Conservation (phyloP, 2,113 vertebrate species). For the Vulpes vulpes region DNA sequence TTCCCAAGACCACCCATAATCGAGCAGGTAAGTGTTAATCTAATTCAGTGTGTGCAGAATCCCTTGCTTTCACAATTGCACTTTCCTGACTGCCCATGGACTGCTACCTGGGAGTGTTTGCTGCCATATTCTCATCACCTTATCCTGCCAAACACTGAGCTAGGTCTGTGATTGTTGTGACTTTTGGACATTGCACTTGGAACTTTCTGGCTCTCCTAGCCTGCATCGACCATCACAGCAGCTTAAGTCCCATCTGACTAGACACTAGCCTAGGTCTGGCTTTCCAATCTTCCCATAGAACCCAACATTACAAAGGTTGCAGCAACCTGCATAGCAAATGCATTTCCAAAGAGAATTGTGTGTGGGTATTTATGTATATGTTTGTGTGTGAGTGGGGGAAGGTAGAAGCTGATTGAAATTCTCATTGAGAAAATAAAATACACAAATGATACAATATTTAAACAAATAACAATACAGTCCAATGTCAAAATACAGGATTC, state of each 20-base stretch:
- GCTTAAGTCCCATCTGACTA: not conserved
- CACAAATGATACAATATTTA: not conserved
- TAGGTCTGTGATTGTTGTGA: not conserved
- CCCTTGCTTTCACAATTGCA: not conserved
- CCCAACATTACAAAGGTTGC: not conserved
- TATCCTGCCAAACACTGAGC: no score
- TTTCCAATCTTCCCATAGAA: not conserved
- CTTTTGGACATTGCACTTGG: not conserved
- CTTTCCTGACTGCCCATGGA: not conserved
- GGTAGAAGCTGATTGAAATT: not conserved
- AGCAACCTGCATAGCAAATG: not conserved
- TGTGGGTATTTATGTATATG: not conserved
- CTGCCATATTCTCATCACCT: not conserved
- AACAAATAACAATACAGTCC: not conserved
- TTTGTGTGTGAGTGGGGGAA: not conserved
- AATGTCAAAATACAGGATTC: not conserved
- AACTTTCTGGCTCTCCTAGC: not conserved
- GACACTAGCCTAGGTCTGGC: not conserved
- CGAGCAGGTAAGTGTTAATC: not conserved
- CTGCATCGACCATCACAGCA: not conserved
- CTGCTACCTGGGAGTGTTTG: not conserved
- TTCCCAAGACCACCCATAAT: not conserved
- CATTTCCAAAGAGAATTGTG: not conserved
- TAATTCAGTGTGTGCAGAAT: not conserved
- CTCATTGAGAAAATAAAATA: not conserved